These are phyloP conservation scores for Holcopasites calliopsidis DNA, from an alignment of 1,140 invertebrate species.

Conservation along the genomic window DNA sequence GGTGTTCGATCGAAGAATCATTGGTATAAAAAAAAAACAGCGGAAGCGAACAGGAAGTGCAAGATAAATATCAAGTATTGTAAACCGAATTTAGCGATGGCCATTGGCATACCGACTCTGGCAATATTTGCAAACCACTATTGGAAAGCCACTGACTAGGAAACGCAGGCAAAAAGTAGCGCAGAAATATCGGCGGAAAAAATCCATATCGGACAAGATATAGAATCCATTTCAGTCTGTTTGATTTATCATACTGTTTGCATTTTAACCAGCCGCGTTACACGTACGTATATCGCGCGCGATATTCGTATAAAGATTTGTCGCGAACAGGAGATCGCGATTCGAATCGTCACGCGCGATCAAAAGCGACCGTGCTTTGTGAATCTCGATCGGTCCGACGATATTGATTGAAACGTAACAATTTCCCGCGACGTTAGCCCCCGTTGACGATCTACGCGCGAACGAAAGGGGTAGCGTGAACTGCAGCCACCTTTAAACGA, in stretches of 20 bases:
- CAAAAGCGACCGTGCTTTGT: neutral
- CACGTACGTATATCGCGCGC: neutral
- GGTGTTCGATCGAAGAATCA: too few relatives aligned
- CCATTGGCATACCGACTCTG: conserved; percentile 41
- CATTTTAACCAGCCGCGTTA: neutral
- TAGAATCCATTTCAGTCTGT: neutral
- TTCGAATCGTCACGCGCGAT: neutral
- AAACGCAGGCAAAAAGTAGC: neutral
- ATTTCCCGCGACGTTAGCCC: conserved; percentile 36
- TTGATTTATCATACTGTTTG: neutral
- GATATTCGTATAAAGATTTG: neutral
- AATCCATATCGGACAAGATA: neutral
- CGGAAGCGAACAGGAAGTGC: conserved; percentile 59
- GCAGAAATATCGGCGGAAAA: neutral
- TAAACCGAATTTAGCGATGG: conserved; percentile 62
- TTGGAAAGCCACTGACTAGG: conserved; percentile 3
- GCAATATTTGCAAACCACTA: neutral
- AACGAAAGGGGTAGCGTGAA: conserved; percentile 3
- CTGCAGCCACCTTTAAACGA: conserved; percentile 30
- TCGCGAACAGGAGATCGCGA: neutral
- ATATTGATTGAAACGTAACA: conserved; percentile 45
- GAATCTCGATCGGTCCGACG: neutral
- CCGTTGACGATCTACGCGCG: conserved; percentile 3
- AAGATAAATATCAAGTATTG: too few relatives aligned
- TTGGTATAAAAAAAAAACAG: too few relatives aligned